These are phyloP conservation scores for Ichneumon xanthorius DNA, from an alignment of 2,888 invertebrate species.

Conservation along the genomic window DNA sequence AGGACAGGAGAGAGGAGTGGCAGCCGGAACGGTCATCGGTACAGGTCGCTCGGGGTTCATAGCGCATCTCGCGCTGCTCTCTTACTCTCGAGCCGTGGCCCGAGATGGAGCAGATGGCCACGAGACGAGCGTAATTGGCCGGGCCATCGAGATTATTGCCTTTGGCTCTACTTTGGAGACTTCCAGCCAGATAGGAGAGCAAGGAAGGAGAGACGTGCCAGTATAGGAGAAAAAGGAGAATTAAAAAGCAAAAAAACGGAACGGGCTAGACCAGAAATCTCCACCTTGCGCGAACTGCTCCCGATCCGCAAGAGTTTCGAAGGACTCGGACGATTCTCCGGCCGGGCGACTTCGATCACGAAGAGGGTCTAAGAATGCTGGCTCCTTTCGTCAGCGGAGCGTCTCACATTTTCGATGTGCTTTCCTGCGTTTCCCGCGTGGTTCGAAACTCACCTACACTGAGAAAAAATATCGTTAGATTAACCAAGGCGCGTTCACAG, in stretches of 20 bases:
- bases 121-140: conserved; percentile 84
- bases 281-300: conserved; percentile 28
- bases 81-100: conserved; percentile 48
- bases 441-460: too few species aligned
- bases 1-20: conserved; percentile 44
- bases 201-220: conserved; percentile 21
- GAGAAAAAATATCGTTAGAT: too few species aligned
- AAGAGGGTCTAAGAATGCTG: conserved; percentile 22
- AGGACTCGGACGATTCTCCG: conserved; percentile 26
- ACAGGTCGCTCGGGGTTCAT: conserved; percentile 52
- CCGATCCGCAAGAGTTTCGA: conserved; percentile 40
- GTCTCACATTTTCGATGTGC: background rate
- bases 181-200: conserved; percentile 47
- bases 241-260: background rate
- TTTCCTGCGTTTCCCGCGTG: too few species aligned
- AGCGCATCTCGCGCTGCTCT: conserved; percentile 40
- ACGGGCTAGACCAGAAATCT: conserved; percentile 14
- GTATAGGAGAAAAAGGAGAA: conserved; percentile 14
- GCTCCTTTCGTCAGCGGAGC: conserved; percentile 13
- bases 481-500: too few species aligned
- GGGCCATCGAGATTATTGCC: conserved; percentile 82
- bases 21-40: conserved; percentile 65
- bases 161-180: conserved; percentile 73
- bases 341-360: conserved; percentile 21
- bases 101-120: conserved; percentile 82